Evolutionary conservation across 1,140 invertebrate species (phyloP), one percentile per base, ranked within the genome.

Genomic region (Bombus breviceps): DNA sequence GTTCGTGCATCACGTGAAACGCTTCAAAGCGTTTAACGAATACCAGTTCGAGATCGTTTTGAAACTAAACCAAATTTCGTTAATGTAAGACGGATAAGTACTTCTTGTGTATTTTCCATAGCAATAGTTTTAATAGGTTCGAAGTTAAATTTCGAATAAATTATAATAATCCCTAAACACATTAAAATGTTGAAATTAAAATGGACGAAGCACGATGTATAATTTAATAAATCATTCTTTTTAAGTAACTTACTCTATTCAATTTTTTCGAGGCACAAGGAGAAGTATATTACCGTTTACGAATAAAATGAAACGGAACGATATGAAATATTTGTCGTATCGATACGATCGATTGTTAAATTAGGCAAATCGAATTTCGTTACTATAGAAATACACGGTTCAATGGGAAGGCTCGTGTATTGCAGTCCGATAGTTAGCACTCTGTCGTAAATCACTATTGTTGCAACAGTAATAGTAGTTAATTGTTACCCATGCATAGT

Each of bases 401-500:
- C 22, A 15, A 32, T 25, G 43, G 28, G 5, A 22, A 28, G 5
- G n/a, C 1, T 22, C n/a, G 32, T 28, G 79, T 41, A n/a, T 72
- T 43, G 53, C 79, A 43, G 72, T 81, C 22, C 79, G 53, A 64
- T 73, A 53, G 12, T 18, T 18, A 41, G 2, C n/a, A 28, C 32
- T 64, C 34, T 5, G 39, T 64, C n/a, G 37, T 81, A 81, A 81
- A 81, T 73, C 39, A 43, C 8, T 18, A n/a, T 9, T 34, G 81
- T 57, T 32, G 64, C 15, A 6, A 57, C 76, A 39, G 53, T 66
- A 69, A 75, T 53, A 32, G 59, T 22, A n/a, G 73, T 41, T 80
- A 72, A 79, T 85, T 62, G 47, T 32, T 39, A 13, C n/a, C 13
- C 25, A 18, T 71, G 75, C 68, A 71, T 41, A 39, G 39, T 34